phyloP scores from a whole-genome alignment of 2,888 invertebrate species.

The Ormyrus nitidulus region DNA sequence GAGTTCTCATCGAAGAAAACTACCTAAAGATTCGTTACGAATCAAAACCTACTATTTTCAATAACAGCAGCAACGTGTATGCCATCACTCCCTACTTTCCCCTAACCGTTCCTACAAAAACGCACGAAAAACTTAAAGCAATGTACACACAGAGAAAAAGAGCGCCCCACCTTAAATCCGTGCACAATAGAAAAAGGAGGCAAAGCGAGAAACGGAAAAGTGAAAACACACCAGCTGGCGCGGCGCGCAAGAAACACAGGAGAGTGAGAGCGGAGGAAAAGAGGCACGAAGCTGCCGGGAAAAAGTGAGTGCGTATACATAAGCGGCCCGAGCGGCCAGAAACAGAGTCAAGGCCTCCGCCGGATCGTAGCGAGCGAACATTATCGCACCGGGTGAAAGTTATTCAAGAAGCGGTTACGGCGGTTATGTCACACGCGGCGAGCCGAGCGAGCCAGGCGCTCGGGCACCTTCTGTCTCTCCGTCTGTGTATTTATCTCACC shows the following conservation, averaged over 20 bases:
- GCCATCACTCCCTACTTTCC: no score
- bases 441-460: no score
- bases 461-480: no score
- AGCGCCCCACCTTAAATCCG: not conserved
- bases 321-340: conserved; percentile 50
- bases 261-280: not conserved
- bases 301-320: conserved; percentile 17
- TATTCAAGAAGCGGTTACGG: conserved; percentile 58
- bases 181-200: not conserved
- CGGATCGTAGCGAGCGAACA: conserved; percentile 20
- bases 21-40: no score
- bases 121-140: not conserved
- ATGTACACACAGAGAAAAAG: not conserved
- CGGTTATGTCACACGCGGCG: conserved; percentile 58
- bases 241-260: no score
- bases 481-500: no score
- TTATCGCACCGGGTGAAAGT: conserved; percentile 55
- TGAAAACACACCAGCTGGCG: no score
- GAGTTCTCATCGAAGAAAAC: no score
- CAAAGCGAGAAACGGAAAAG: not conserved
- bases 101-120: not conserved
- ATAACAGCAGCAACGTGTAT: no score
- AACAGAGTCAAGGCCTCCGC: conserved; percentile 63
- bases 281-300: not conserved
- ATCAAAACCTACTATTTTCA: no score